phyloP scores from a whole-genome alignment of 2,113 vertebrate species.

The Caranx ignobilis region DNA sequence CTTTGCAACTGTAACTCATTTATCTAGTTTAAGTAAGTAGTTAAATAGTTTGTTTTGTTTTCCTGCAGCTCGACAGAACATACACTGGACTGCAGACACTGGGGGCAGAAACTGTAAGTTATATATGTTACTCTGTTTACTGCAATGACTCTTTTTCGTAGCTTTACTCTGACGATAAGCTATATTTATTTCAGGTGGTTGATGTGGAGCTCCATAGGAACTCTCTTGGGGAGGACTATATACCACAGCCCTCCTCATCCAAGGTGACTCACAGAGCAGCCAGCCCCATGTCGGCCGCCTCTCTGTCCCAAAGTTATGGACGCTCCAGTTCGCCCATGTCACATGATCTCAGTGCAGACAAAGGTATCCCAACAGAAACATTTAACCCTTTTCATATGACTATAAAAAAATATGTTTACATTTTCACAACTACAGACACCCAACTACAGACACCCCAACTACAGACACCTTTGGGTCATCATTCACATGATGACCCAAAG shows the following conservation, averaged over 20 bases:
- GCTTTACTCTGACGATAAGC: background rate
- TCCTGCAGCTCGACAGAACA: constrained; percentile 93
- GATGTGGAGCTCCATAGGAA: constrained; percentile 96
- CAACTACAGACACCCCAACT: background rate
- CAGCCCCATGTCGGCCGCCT: constrained; percentile 75
- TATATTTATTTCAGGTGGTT: constrained; percentile 89
- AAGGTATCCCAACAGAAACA: constrained; percentile 84
- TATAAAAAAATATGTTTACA: background rate
- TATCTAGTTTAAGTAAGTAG: background rate
- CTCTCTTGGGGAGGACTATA: constrained; percentile 91
- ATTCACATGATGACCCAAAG: too few relatives aligned
- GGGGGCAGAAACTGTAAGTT: constrained; percentile 95
- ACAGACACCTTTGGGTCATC: too few relatives aligned
- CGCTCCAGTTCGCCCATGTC: constrained; percentile 85
- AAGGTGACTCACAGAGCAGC: constrained; percentile 87
- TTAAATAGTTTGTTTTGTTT: constrained; percentile 22
- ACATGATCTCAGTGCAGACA: constrained; percentile 86
- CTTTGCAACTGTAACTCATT: background rate
- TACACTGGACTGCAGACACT: constrained; percentile 98
- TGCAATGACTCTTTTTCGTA: background rate
- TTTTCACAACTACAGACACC: background rate
- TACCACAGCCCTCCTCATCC: constrained; percentile 82
- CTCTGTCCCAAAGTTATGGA: constrained; percentile 81
- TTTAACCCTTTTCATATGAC: background rate
- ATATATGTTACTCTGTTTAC: constrained; percentile 12